Percentiles rank a stretch among this genome's conserved stretches.
phyloP scores from a whole-genome alignment of 2,888 invertebrate genomes.

The Euplexia lucipara region DNA sequence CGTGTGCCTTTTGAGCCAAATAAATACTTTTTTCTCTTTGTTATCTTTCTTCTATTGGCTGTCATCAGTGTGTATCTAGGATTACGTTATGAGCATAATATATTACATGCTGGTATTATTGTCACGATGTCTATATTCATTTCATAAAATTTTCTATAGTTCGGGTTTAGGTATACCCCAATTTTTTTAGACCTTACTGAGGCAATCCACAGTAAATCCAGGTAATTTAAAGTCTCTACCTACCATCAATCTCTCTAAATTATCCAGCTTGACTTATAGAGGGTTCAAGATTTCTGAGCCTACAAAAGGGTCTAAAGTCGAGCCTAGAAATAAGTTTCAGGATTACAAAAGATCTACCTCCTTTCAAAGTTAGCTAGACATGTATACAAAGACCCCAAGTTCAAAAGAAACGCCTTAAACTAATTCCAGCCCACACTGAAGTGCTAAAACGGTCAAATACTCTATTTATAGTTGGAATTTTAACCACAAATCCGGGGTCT shows the following conservation, averaged over 20 bases:
- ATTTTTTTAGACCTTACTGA: background rate
- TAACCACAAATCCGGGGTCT: conserved; percentile 31
- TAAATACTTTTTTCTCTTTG: too few relatives aligned
- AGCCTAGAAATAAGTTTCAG: conserved; percentile 20
- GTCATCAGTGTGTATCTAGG: too few relatives aligned
- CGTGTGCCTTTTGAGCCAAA: too few relatives aligned
- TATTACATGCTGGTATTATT: too few relatives aligned
- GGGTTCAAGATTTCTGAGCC: conserved; percentile 10
- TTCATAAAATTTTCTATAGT: background rate
- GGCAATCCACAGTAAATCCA: conserved; percentile 4
- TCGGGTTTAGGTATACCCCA: background rate
- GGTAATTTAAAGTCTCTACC: conserved; percentile 12
- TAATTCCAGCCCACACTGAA: conserved; percentile 27
- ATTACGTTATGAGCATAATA: too few relatives aligned
- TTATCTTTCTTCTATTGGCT: too few relatives aligned
- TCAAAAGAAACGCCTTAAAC: conserved; percentile 15
- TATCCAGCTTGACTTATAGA: conserved; percentile 23
- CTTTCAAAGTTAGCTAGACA: conserved; percentile 21
- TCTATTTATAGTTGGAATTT: conserved; percentile 28
- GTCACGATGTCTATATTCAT: too few relatives aligned
- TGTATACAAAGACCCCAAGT: conserved; percentile 20
- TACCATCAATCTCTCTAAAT: conserved; percentile 19
- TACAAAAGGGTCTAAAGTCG: conserved; percentile 16
- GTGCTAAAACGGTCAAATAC: conserved; percentile 37
- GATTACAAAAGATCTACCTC: conserved; percentile 22